These are phyloP conservation scores for Acanthaster planci DNA, from an alignment of 35 echinoderm and acorn worm genomes.

Conservation along the genomic window DNA sequence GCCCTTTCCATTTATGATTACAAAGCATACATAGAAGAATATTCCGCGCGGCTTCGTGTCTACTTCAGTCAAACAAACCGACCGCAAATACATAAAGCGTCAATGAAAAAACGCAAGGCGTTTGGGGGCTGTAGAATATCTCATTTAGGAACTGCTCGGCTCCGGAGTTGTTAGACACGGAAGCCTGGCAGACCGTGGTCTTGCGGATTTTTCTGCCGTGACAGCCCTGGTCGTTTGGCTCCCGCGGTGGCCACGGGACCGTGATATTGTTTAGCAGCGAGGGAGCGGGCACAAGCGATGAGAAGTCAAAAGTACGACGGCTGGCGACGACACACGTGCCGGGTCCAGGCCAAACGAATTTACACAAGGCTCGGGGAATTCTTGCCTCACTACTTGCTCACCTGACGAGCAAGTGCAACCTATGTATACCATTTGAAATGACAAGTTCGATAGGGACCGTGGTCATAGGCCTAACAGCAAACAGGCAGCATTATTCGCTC, in stretches of 20 bases:
- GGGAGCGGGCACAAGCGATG: neutral
- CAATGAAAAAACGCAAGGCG: neutral
- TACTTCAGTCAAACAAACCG: neutral
- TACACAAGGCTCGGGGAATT: constrained; percentile 13
- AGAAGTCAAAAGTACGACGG: constrained; percentile 23
- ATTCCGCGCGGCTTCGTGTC: neutral
- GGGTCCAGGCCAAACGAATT: neutral
- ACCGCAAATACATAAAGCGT: neutral
- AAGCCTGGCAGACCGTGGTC: constrained; percentile 2
- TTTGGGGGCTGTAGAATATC: neutral
- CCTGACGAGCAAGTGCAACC: neutral
- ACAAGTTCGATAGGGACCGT: no score
- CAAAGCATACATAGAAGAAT: neutral
- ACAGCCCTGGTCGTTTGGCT: constrained; percentile 19
- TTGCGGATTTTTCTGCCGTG: constrained; percentile 8
- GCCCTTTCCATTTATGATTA: neutral
- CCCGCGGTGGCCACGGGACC: constrained; percentile 3
- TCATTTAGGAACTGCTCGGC: neutral
- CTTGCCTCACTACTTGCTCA: constrained; percentile 21
- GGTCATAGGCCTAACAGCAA: no score
- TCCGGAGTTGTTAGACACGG: constrained; percentile 11
- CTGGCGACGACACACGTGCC: constrained; percentile 8
- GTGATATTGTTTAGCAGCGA: constrained; percentile 25
- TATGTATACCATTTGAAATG: neutral
- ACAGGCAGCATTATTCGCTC: no score